Evolutionary conservation across 2,113 vertebrate species (phyloP).

Genomic region (Megaleporinus macrocephalus): DNA sequence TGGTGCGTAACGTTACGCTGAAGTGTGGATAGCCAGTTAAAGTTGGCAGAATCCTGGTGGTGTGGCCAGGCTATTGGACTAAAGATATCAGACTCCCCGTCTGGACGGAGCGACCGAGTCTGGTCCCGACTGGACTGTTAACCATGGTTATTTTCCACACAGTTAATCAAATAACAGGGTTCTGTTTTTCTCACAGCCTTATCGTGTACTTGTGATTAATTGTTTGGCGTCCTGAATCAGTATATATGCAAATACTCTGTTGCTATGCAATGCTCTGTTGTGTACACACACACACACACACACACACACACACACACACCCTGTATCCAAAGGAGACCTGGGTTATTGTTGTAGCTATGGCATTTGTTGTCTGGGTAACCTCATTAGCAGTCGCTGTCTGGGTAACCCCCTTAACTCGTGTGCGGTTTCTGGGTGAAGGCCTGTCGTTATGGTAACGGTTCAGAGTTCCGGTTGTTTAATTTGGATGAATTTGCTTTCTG

Average conservation of each 20-base stretch:
- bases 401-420: slow-evolving; percentile 4
- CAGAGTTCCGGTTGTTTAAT: slow-evolving; percentile 14
- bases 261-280: slow-evolving; percentile 4
- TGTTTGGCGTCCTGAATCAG: background rate
- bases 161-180: no score
- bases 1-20: no score
- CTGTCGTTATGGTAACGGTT: background rate
- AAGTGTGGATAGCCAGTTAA: no score
- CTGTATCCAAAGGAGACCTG: background rate
- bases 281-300: background rate
- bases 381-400: slow-evolving; percentile 6
- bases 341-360: background rate
- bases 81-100: no score
- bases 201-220: background rate
- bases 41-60: no score
- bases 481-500: slow-evolving; percentile 12
- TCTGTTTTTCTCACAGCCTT: background rate
- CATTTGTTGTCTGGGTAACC: slow-evolving; percentile 44
- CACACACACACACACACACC: background rate
- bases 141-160: no score
- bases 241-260: background rate
- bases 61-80: no score
- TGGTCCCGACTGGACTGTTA: no score
- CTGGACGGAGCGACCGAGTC: no score
- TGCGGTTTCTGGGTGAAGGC: background rate